These are phyloP conservation scores for Cheumatopsyche charites DNA, from an alignment of 1,140 invertebrate species.

Conservation along the genomic window DNA sequence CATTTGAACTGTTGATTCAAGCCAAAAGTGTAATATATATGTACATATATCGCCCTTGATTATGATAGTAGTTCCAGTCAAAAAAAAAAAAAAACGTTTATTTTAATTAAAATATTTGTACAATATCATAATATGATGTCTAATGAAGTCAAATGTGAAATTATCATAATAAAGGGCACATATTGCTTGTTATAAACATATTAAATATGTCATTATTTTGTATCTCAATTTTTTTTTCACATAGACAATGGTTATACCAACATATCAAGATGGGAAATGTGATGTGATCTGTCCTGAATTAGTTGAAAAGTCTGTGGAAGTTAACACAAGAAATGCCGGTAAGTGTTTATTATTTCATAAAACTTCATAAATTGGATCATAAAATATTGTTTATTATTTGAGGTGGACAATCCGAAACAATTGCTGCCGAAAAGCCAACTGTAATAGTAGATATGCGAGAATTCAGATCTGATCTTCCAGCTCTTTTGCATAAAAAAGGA, in stretches of 20 bases:
- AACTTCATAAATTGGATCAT: too few species aligned
- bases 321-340: conserved; percentile 73
- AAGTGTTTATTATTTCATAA: too few species aligned
- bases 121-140: conserved; percentile 19
- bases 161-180: too few species aligned
- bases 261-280: conserved; percentile 87
- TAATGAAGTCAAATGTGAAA: conserved; percentile 1
- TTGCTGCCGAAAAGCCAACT: conserved; percentile 58
- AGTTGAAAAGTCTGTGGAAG: conserved; percentile 54
- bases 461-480: conserved; percentile 95
- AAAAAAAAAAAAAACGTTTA: neutral
- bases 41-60: conserved; percentile 43
- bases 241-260: conserved; percentile 89
- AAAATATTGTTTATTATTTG: conserved; percentile 13
- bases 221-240: conserved; percentile 33
- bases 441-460: conserved; percentile 98
- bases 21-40: conserved; percentile 79
- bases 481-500: conserved; percentile 89
- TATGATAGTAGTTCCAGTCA: neutral
- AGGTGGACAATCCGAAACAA: conserved; percentile 55
- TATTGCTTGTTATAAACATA: too few species aligned
- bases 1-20: conserved; percentile 90
- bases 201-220: too few species aligned
- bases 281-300: conserved; percentile 54
- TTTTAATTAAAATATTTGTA: neutral